A percentile compares a stretch with the other conserved stretches of the same genome.
phyloP scores from a whole-genome alignment of 1,140 invertebrate genomes.

The Lycorma delicatula region DNA sequence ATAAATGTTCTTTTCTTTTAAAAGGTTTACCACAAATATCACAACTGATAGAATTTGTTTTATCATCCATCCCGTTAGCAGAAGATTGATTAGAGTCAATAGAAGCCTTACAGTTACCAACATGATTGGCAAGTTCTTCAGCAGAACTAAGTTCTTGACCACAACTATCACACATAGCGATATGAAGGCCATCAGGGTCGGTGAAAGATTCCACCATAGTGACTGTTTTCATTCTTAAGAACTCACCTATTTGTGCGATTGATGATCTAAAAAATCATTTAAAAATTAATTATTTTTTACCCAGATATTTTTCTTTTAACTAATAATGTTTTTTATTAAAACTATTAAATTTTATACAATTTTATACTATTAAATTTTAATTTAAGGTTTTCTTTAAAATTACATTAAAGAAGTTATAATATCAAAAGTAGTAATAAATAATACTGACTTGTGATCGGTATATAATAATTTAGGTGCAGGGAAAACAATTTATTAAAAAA shows the following conservation, averaged over 20 bases:
- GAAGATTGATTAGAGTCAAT: no score
- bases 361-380: no score
- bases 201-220: conserved; percentile 6
- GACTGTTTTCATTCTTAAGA: conserved; percentile 30
- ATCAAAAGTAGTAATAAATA: no score
- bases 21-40: conserved; percentile 50
- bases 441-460: no score
- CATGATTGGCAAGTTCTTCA: conserved; percentile 27
- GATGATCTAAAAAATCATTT: conserved; percentile 21
- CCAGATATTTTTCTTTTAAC: no score
- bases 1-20: conserved; percentile 51
- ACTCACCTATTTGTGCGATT: conserved; percentile 31
- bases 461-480: no score
- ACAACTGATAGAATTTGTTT: conserved; percentile 32
- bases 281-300: no score
- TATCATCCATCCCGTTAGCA: not conserved
- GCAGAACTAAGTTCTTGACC: conserved; percentile 25
- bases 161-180: conserved; percentile 27
- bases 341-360: no score
- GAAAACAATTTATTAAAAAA: no score
- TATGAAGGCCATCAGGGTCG: not conserved
- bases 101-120: conserved; percentile 13
- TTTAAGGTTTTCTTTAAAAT: no score
- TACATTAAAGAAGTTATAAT: no score
- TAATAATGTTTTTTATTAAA: no score